phyloP scores from a whole-genome alignment of 2,113 vertebrate genomes.

The Neolamprologus toae region DNA sequence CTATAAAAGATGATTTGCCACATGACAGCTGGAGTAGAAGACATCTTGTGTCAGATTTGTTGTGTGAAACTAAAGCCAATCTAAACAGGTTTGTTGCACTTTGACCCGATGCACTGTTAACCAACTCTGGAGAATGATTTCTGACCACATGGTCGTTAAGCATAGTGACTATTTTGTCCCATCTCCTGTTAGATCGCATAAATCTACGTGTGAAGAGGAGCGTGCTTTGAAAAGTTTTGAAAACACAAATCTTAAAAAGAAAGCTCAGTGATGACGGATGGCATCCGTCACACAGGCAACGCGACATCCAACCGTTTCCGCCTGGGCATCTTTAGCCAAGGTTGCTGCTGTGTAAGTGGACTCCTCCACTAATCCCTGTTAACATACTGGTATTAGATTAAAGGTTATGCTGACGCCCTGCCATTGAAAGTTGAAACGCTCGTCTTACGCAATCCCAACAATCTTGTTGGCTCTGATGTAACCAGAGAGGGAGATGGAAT shows the following conservation, averaged over 20 bases:
- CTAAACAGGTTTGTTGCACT: background rate
- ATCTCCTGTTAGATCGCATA: background rate
- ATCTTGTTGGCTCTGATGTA: background rate
- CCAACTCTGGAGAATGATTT: background rate
- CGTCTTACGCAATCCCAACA: background rate
- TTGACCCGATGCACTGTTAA: background rate
- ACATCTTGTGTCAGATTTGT: background rate
- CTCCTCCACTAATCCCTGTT: slow-evolving; percentile 26
- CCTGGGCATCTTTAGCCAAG: background rate
- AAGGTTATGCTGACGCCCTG: slow-evolving; percentile 23
- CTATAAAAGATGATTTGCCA: background rate
- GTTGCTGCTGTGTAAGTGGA: slow-evolving; percentile 8
- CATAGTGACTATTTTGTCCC: background rate
- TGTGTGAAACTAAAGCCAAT: background rate
- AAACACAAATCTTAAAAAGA: background rate
- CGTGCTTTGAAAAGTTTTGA: background rate
- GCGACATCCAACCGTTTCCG: background rate
- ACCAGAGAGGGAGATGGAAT: background rate
- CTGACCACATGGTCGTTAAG: background rate
- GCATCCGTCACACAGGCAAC: background rate
- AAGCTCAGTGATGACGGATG: background rate
- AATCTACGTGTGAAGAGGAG: background rate
- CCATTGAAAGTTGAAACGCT: slow-evolving; percentile 4
- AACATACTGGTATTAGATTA: slow-evolving; percentile 44
- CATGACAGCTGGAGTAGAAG: background rate